phyloP scores from a whole-genome alignment of 1,140 invertebrate species.

The Microplitis demolitor region DNA sequence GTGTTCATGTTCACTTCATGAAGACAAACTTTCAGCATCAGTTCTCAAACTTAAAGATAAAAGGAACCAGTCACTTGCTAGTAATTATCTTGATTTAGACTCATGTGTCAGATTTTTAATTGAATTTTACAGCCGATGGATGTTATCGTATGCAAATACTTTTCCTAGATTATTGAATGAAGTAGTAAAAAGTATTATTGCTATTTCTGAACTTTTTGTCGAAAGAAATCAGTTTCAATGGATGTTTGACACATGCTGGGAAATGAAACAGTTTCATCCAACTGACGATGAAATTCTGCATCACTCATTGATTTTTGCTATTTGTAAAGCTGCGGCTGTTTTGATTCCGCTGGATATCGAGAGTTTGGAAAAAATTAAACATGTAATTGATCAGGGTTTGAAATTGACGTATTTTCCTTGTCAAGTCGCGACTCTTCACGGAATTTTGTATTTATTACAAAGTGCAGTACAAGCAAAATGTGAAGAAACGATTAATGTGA shows the following conservation, averaged over 20 bases:
- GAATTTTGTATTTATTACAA: constrained; percentile 78
- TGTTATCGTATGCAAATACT: constrained; percentile 63
- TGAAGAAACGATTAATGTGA: constrained; percentile 65
- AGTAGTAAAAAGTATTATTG: constrained; percentile 70
- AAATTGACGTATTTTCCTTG: constrained; percentile 71
- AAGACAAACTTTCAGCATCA: constrained; percentile 52
- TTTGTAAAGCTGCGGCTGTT: constrained; percentile 73
- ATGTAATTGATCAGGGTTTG: constrained; percentile 68
- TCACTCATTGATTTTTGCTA: constrained; percentile 72
- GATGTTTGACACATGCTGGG: constrained; percentile 73
- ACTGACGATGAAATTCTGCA: constrained; percentile 74
- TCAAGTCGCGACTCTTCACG: constrained; percentile 73
- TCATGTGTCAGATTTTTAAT: constrained; percentile 86
- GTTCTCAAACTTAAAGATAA: constrained; percentile 45
- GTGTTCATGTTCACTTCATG: constrained; percentile 53
- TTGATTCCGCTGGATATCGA: constrained; percentile 65
- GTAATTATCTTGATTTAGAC: constrained; percentile 75
- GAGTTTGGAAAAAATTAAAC: constrained; percentile 67
- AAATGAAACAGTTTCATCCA: constrained; percentile 68
- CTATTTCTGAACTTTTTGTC: constrained; percentile 75
- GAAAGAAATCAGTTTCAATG: constrained; percentile 74
- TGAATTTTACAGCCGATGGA: constrained; percentile 80
- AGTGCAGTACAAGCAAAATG: constrained; percentile 66
- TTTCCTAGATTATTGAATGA: constrained; percentile 70
- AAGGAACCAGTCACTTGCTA: constrained; percentile 52